Base-by-base conservation (phyloP, 92 coral and sea anemone species). In the Zoanthus gigantus region DNA sequence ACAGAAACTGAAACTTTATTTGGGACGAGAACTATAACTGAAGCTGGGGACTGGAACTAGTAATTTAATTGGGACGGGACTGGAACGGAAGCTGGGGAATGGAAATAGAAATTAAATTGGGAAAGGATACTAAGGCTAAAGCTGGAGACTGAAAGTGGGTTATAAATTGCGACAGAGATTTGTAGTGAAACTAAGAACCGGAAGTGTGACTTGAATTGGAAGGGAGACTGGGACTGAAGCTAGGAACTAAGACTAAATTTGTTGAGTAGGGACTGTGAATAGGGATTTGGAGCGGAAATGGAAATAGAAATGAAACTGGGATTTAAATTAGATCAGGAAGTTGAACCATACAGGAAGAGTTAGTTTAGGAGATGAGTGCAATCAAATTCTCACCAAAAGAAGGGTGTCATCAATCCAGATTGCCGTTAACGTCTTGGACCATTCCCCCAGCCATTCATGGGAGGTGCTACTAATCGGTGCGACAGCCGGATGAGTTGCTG, bases 331-430 rank as follows among this genome's bases (percentile, higher is more conserved):
- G 57, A 52, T 13, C 12, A 13, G 12, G 7, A 52, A 52, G 9
- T 52, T 8, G 60, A 54, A 54, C 12, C 60, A 10, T 10, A 15
- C 16, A 54, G 60, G 73, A 67, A 1, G 37, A 23, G 73, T 5
- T 23, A 29, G 11, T n/a, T 16, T 47, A 13, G 54, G 16, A 11
- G 1, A 16, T 2, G 4, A 9, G 1, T 23, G 44, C 56, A 15
- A 11, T 2, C 31, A 29, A 50, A 1, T 17, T 61, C 69, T 77
- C 65, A 87, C 90, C 90, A 87, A 81, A 45, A 56, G 82, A 12
- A 78, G 75, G 1, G 71, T 17, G 37, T 87, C 48, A 44, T 87
- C 90, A 9, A 87, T 3, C 90, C 90, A 87, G 45, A 37, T 12
- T 54, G 37, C 86, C 10, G 86, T 65, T 15, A 6, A 60, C 5